Evolutionary conservation across 2,888 invertebrate genomes (phyloP).

Genomic region (Apomyelois bistriatella): DNA sequence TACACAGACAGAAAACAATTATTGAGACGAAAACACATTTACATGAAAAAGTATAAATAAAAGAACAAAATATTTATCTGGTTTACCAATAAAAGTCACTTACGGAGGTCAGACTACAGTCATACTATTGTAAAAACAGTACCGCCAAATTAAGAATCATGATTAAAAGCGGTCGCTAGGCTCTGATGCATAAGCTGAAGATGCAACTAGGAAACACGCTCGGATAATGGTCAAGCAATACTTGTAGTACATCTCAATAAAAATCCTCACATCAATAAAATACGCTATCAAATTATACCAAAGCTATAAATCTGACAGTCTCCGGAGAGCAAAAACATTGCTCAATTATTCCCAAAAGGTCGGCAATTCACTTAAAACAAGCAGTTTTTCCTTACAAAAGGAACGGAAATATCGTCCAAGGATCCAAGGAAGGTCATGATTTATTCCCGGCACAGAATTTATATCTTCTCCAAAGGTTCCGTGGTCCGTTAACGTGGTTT

Average conservation of each 20-base stretch:
- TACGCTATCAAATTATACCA: slow-evolving; percentile 11
- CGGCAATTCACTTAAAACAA: slow-evolving; percentile 59
- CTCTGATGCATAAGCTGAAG: too few species aligned
- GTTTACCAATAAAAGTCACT: too few species aligned
- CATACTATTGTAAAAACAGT: too few species aligned
- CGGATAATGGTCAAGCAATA: too few species aligned
- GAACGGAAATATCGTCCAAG: slow-evolving; percentile 18
- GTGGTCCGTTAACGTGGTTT: slow-evolving; percentile 14
- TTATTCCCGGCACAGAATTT: slow-evolving; percentile 18
- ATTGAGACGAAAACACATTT: too few species aligned
- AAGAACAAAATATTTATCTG: too few species aligned
- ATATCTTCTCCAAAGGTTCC: slow-evolving; percentile 16
- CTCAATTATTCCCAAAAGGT: slow-evolving; percentile 51
- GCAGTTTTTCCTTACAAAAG: slow-evolving; percentile 27
- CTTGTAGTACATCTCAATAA: not conserved
- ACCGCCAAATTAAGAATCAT: too few species aligned
- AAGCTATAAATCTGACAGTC: slow-evolving; percentile 13
- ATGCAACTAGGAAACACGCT: too few species aligned
- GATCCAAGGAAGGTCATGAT: slow-evolving; percentile 20
- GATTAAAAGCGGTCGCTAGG: too few species aligned
- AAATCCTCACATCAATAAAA: slow-evolving; percentile 4
- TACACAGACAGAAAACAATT: too few species aligned
- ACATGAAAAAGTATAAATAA: too few species aligned
- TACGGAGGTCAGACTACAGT: too few species aligned
- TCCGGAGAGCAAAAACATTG: slow-evolving; percentile 38